A percentile compares a stretch with the other conserved stretches of the same genome.
phyloP scores from a whole-genome alignment of 2,888 invertebrate species.

The Drosophila siamana region DNA sequence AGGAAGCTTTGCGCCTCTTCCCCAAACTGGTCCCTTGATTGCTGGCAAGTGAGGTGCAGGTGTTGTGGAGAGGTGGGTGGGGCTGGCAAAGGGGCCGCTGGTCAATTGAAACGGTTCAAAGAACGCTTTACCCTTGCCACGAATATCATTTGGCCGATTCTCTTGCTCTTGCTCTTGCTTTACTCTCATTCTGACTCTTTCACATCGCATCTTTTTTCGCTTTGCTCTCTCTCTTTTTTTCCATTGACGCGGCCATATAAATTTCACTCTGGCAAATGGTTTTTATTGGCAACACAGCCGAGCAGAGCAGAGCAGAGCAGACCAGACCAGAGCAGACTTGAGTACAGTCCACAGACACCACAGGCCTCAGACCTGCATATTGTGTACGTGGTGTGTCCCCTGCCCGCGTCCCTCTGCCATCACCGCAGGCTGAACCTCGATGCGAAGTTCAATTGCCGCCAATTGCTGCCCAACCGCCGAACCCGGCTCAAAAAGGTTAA shows the following conservation, averaged over 20 bases:
- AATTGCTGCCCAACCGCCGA: constrained; percentile 50
- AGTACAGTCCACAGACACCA: constrained; percentile 15
- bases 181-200: background rate
- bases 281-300: constrained; percentile 72
- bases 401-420: no score
- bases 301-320: background rate
- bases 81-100: constrained; percentile 37
- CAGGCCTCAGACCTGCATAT: background rate
- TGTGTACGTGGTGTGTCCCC: no score
- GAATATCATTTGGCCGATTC: constrained; percentile 45
- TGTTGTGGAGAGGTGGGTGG: background rate
- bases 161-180: background rate
- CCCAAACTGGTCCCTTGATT: background rate
- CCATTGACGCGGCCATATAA: constrained; percentile 73
- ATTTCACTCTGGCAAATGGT: constrained; percentile 79
- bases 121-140: constrained; percentile 50
- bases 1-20: no score
- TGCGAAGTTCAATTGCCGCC: constrained; percentile 59
- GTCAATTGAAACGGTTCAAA: constrained; percentile 80
- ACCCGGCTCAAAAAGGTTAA: constrained; percentile 73
- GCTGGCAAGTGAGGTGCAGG: constrained; percentile 17
- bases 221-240: constrained; percentile 18
- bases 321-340: no score
- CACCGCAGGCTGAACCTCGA: constrained; percentile 4
- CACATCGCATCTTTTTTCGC: background rate